Evolutionary conservation across 1,140 invertebrate genomes (phyloP).

Genomic region (Saccostrea glomerata): DNA sequence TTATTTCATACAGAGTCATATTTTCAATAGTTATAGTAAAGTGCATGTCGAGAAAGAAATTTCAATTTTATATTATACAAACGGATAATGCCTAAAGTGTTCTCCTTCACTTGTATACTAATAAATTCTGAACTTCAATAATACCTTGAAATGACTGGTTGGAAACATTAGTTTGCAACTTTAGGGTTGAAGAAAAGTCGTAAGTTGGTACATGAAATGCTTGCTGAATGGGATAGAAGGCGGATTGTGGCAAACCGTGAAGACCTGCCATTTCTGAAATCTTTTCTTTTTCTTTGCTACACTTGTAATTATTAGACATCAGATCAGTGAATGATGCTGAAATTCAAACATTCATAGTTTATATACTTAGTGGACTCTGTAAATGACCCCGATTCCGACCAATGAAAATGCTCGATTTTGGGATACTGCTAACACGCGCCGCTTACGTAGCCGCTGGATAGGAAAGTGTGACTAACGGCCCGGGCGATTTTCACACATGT

Average conservation of each 20-base stretch:
- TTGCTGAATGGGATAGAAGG: not conserved
- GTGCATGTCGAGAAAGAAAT: too few relatives aligned
- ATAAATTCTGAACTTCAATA: not conserved
- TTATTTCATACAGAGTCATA: too few relatives aligned
- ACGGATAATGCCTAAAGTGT: too few relatives aligned
- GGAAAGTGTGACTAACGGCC: not conserved
- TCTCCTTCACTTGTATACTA: too few relatives aligned
- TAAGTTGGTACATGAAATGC: not conserved
- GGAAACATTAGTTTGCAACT: not conserved
- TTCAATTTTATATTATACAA: too few relatives aligned
- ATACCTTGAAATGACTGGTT: slow-evolving; percentile 24
- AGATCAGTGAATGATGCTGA: slow-evolving; percentile 15
- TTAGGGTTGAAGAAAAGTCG: not conserved
- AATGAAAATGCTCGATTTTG: not conserved
- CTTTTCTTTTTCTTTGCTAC: not conserved
- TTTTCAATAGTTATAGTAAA: too few relatives aligned
- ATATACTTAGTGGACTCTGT: not conserved
- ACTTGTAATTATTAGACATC: not conserved
- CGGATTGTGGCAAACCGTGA: not conserved
- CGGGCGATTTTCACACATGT: not conserved
- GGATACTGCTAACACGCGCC: slow-evolving; percentile 6
- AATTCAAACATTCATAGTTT: not conserved
- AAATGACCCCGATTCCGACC: not conserved
- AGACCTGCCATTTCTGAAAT: not conserved
- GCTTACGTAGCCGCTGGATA: not conserved